phyloP scores from a whole-genome alignment of 1,140 invertebrate species.

The Littorina saxatilis region DNA sequence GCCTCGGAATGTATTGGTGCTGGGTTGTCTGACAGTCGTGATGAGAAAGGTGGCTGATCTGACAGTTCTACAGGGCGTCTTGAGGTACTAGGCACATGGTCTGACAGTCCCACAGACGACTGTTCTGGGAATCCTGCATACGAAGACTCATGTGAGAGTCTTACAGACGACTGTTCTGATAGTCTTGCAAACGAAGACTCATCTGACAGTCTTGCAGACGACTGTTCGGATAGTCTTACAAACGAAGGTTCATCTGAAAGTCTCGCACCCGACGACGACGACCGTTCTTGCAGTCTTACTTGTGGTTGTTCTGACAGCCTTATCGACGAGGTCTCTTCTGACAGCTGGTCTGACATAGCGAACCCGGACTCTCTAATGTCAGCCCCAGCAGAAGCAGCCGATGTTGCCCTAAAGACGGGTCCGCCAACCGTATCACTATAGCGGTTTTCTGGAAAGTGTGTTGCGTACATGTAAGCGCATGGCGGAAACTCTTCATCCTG shows the following conservation, averaged over 20 bases:
- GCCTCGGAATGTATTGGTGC: no score
- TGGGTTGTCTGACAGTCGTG: neutral
- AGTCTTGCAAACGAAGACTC: neutral
- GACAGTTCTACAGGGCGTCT: neutral
- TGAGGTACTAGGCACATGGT: neutral
- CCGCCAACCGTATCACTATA: neutral
- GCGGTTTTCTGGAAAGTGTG: neutral
- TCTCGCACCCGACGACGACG: neutral
- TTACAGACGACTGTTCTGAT: neutral
- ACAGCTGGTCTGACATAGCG: neutral
- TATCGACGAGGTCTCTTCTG: neutral
- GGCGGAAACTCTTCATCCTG: neutral
- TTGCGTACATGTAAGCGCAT: constrained; percentile 7
- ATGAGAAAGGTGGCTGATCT: neutral
- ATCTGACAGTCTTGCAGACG: neutral
- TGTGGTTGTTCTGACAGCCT: neutral
- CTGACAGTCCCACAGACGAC: neutral
- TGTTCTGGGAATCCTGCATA: neutral
- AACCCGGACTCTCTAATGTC: neutral
- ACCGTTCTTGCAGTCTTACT: neutral
- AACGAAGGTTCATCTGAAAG: neutral
- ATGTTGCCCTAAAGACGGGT: neutral
- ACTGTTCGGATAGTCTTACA: neutral
- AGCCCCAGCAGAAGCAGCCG: neutral
- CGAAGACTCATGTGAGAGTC: neutral